A percentile compares a stretch with the other conserved stretches of the same genome.
phyloP scores from a whole-genome alignment of 2,888 invertebrate genomes.

The Catocala fraxini region DNA sequence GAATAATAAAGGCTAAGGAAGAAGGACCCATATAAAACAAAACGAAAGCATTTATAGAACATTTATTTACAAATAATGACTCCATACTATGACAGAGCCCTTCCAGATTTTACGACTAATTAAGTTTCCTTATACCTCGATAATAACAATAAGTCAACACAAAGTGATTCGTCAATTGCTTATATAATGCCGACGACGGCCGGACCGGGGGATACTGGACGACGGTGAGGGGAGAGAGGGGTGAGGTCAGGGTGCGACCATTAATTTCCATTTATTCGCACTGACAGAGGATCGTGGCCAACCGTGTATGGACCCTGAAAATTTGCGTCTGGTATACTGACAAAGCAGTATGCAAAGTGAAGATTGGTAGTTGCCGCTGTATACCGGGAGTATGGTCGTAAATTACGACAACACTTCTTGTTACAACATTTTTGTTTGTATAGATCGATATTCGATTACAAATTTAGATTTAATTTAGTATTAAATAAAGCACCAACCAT shows the following conservation, averaged over 20 bases:
- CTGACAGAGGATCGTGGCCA: slow-evolving; percentile 63
- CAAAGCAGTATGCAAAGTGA: background rate
- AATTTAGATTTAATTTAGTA: no score
- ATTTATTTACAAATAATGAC: no score
- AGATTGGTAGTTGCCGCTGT: background rate
- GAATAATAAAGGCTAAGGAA: no score
- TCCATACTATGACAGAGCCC: no score
- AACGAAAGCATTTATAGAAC: no score
- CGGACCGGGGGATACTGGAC: slow-evolving; percentile 19
- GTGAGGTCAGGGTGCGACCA: slow-evolving; percentile 55
- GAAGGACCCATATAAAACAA: no score
- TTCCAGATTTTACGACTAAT: background rate
- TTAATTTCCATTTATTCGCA: slow-evolving; percentile 75
- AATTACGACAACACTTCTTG: no score
- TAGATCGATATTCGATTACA: no score
- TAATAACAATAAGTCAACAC: slow-evolving; percentile 23
- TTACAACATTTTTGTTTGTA: no score
- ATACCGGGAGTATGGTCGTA: no score
- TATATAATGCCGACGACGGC: slow-evolving; percentile 34
- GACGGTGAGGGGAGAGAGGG: background rate
- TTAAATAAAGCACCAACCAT: no score
- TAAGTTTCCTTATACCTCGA: slow-evolving; percentile 10
- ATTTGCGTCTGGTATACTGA: slow-evolving; percentile 25
- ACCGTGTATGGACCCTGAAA: slow-evolving; percentile 54
- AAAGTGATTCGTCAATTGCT: slow-evolving; percentile 53